Evolutionary conservation across 2,113 vertebrate species (phyloP).

Genomic region (Brachypodius melanocephalos): DNA sequence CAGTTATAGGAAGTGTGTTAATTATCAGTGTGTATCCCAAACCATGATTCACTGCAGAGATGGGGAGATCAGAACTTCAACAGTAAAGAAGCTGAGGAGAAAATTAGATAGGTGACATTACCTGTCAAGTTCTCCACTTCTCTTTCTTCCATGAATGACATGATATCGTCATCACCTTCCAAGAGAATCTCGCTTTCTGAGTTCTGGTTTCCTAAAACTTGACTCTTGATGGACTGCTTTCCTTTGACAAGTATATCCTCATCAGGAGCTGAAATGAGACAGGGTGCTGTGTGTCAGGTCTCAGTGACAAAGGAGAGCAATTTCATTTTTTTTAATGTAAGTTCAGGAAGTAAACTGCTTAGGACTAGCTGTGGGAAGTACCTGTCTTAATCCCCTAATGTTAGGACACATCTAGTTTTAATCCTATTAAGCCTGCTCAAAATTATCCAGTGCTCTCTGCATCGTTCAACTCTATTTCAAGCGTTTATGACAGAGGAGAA

Average conservation of each 20-base stretch:
- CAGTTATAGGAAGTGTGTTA: background rate
- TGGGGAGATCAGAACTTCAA: background rate
- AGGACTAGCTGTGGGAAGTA: background rate
- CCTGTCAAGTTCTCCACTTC: slow-evolving; percentile 93
- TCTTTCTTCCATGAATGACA: slow-evolving; percentile 95
- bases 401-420: slow-evolving; percentile 26
- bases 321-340: background rate
- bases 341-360: background rate
- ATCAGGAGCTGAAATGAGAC: slow-evolving; percentile 80
- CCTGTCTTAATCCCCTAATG: background rate
- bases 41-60: background rate
- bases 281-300: slow-evolving; percentile 42
- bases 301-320: background rate
- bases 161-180: slow-evolving; percentile 92
- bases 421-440: slow-evolving; percentile 16
- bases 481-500: background rate
- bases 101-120: slow-evolving; percentile 71
- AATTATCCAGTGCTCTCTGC: background rate
- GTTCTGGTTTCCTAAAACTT: slow-evolving; percentile 90
- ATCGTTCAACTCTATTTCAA: background rate
- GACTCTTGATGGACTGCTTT: slow-evolving; percentile 92
- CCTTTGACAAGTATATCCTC: slow-evolving; percentile 92
- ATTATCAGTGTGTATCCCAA: background rate
- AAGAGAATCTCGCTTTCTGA: slow-evolving; percentile 86
- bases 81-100: background rate